Conservation (phyloP, 2,888 invertebrate species). For the Anaspis maculata region DNA sequence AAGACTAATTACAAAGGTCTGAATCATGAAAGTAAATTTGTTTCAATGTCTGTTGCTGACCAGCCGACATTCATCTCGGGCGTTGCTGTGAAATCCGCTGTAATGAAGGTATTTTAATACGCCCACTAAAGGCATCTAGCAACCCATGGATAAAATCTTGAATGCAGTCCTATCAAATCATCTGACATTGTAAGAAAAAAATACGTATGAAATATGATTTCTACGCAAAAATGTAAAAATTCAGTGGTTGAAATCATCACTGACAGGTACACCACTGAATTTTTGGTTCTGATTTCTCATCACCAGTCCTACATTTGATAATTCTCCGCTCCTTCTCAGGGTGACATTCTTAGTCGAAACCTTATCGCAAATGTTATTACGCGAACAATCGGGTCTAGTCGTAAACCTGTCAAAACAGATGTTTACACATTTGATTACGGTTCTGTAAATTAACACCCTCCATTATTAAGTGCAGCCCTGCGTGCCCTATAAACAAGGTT, state of each 20-base stretch:
- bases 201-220: no score
- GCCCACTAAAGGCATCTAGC: conserved; percentile 6
- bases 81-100: conserved; percentile 8
- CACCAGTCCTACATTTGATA: conserved; percentile 6
- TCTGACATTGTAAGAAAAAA: no score
- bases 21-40: conserved; percentile 13
- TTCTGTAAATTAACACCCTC: conserved; percentile 14
- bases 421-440: conserved; percentile 16
- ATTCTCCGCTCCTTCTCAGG: conserved; percentile 2
- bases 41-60: conserved; percentile 11
- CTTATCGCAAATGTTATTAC: conserved; percentile 10
- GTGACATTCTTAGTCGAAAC: conserved; percentile 5
- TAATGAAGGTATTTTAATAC: conserved; percentile 11
- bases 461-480: conserved; percentile 11
- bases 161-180: no score
- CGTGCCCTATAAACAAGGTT: conserved; percentile 11
- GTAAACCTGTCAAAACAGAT: conserved; percentile 16
- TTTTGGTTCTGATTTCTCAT: no score
- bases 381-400: conserved; percentile 10
- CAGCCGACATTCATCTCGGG: conserved; percentile 5
- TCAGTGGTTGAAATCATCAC: no score
- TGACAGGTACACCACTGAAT: no score
- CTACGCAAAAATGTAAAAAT: no score
- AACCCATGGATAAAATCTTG: no score
- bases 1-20: conserved; percentile 14